Base-by-base conservation (phyloP, 2,888 invertebrate species). In the Parapristionchus giblindavisi region DNA sequence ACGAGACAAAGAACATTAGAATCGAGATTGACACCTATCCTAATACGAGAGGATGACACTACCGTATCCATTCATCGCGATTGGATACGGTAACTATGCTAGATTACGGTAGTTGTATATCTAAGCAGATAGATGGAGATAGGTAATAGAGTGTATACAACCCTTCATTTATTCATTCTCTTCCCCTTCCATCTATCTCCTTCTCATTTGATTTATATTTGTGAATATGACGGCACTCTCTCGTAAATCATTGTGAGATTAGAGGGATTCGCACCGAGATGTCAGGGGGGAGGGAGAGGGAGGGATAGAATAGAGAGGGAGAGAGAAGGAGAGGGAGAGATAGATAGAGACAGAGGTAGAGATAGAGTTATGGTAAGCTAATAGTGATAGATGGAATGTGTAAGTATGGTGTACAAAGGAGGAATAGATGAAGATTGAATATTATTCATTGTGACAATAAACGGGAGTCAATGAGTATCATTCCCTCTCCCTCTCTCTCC, bases 201-300 rank as follows among this genome's bases (percentile, higher is more conserved):
- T 56, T 56, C 38, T 56, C 70, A 36, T 40, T 71, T 71, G 70
- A 71, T 71, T 71, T 71, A 71, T 71, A 54, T 40, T 40, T 56
- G 70, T 56, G 70, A 71, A 71, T 71, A 71, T 71, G 43, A 71
- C 70, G 36, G 40, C 70, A 56, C n/a, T 32, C 32, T 32, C 34
- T 56, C 70, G 48, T 71, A 71, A 71, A 71, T 71, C 70, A n/a
- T n/a, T 8, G 24, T 24, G 56, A 56, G 56, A 56, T 56, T 56
- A 71, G 70, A 56, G 4, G 21, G 40, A 4, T 6, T 27, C 17
- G 8, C 54, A 34, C 70, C 5, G 40, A 24, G 54, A 24, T 56
- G 24, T 56, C 56, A 56, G 56, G 8, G 56, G 24, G 56, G 48
- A 48, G 17, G 17, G 56, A 17, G 8, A 24, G 56, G 24, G 24